These are phyloP conservation scores for Felis chaus DNA, from an alignment of 2,113 vertebrate species.

Conservation along the genomic window DNA sequence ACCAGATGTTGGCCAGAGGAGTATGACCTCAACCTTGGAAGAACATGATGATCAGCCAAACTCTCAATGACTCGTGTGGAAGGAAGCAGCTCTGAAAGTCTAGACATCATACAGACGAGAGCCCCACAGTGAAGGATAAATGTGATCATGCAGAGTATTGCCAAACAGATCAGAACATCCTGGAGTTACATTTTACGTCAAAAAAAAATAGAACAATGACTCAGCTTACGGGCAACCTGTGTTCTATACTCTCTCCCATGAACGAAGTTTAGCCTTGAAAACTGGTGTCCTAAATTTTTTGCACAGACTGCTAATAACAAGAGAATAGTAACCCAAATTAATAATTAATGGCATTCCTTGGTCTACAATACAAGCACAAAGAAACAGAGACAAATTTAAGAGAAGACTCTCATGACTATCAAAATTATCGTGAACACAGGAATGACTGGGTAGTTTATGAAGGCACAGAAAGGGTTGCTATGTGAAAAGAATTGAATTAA, in stretches of 20 bases:
- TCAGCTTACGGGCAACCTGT: neutral
- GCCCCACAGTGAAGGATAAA: neutral
- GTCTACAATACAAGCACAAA: neutral
- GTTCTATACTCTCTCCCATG: neutral
- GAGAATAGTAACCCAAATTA: neutral
- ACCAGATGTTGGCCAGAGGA: neutral
- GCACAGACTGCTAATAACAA: neutral
- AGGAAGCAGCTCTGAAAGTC: neutral
- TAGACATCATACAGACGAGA: neutral
- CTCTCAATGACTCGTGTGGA: neutral
- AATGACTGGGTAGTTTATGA: neutral
- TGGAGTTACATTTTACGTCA: neutral
- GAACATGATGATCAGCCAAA: rapidly evolving
- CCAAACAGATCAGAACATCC: neutral
- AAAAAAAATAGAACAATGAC: neutral
- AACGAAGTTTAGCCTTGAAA: neutral
- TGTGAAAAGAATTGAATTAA: neutral
- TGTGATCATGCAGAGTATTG: neutral
- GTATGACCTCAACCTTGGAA: neutral
- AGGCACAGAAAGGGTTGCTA: neutral
- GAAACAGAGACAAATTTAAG: neutral
- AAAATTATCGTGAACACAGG: neutral
- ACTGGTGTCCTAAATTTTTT: neutral
- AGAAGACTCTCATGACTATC: neutral
- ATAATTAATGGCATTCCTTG: neutral